phyloP scores from a whole-genome alignment of 2,888 invertebrate genomes.

The Baronia brevicornis region DNA sequence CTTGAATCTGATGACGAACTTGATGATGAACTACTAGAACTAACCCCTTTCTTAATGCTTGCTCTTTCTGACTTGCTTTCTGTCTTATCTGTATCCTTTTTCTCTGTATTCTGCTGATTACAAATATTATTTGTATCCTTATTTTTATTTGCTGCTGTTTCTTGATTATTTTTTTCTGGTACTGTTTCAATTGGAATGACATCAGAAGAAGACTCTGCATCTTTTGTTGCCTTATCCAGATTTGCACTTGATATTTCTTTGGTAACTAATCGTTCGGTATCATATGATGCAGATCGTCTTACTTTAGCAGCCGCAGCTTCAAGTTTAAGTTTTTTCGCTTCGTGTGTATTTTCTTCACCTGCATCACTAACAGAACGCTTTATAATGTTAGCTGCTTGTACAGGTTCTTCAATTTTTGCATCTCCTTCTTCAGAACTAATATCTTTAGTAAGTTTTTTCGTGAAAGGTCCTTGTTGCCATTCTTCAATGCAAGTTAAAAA shows the following conservation, averaged over 20 bases:
- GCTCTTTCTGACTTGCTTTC: conserved; percentile 22
- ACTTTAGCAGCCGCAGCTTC: conserved; percentile 65
- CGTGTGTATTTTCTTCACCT: conserved; percentile 59
- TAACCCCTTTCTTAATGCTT: conserved; percentile 37
- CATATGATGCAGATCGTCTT: conserved; percentile 61
- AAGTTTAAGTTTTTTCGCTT: conserved; percentile 53
- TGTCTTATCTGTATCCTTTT: conserved; percentile 29
- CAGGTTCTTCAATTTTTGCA: conserved; percentile 33
- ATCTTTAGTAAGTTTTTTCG: conserved; percentile 50
- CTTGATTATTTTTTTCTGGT: conserved; percentile 19
- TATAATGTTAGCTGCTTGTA: conserved; percentile 63
- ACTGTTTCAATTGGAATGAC: conserved; percentile 11
- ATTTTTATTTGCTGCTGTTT: conserved; percentile 20
- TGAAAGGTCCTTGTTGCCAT: conserved; percentile 61
- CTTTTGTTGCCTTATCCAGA: conserved; percentile 9
- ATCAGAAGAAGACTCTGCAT: conserved; percentile 21
- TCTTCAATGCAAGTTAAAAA: conserved; percentile 75
- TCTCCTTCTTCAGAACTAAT: conserved; percentile 35
- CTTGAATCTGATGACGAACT: conserved; percentile 71
- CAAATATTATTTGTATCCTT: conserved; percentile 17
- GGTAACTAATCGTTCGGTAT: conserved; percentile 44
- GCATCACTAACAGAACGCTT: conserved; percentile 67
- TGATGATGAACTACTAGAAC: conserved; percentile 54
- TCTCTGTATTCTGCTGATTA: conserved; percentile 25
- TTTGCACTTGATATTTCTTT: conserved; percentile 24